Base-by-base conservation (phyloP, 2,113 vertebrate species). In the Rana temporaria region DNA sequence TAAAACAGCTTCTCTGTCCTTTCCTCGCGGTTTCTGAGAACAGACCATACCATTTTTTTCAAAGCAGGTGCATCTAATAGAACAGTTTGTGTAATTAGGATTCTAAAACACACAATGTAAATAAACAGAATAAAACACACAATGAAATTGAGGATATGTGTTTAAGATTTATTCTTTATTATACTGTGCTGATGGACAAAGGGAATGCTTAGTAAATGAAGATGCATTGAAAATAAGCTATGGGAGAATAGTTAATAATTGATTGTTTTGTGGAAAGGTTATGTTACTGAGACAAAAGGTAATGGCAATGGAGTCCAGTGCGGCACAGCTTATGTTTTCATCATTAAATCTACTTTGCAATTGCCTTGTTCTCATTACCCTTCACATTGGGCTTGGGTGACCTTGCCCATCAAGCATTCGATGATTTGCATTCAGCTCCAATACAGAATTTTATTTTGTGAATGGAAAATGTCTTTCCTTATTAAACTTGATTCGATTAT, bases 271-370 rank as follows among this genome's bases (percentile, higher is more conserved):
- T 73, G 16, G 79, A 81, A 71, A 81, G 79, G 59, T 81, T 73
- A 73, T 71, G 79, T 81, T 81, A 81, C 79, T 24, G 48, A 81
- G 56, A 81, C 69, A 81, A 81, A 81, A 81, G 79, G 22, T 62
- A 81, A 48, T 11, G 56, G 78, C 78, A 64, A 72, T 80, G 59
- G 22, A 81, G 79, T 64, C 60, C 69, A 59, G 64, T 65, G 9
- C 30, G 38, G 30, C 64, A 22, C 1, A 73, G 67, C 78, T 70
- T 62, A 80, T 71, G 78, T 80, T 72, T 72, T 81, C 79, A 81
- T 81, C 69, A 65, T 81, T 72, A 71, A 64, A 26, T 73, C 20
- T 53, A 57, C 57, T 42, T 81, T 81, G 59, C 70, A 72, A 34
- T 73, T 34, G 79, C 68, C 57, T 55, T 73, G 68, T 81, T 38